Evolutionary conservation across 2,888 invertebrate genomes (phyloP).

Genomic region (Ophioninae sp.): DNA sequence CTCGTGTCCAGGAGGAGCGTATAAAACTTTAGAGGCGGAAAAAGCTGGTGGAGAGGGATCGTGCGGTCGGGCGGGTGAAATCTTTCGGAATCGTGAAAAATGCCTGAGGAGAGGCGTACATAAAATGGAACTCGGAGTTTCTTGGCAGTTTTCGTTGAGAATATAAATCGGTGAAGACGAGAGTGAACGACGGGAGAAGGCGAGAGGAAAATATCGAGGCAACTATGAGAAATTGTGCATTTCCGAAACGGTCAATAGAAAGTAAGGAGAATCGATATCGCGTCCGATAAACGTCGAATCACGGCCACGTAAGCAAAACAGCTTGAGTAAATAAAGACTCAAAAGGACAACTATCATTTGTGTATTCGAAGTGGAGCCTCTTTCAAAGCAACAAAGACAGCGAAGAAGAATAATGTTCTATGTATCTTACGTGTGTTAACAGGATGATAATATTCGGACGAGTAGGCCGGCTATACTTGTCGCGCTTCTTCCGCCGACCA

Average conservation of each 20-base stretch:
- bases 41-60: background rate
- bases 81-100: background rate
- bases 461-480: conserved; percentile 23
- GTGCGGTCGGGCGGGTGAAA: background rate
- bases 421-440: conserved; percentile 45
- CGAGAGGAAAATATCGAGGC: background rate
- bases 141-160: background rate
- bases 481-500: background rate
- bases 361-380: background rate
- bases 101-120: background rate
- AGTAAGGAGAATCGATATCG: background rate
- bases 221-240: background rate
- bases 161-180: background rate
- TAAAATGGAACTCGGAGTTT: too few species aligned
- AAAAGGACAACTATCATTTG: conserved; percentile 9
- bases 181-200: background rate
- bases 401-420: background rate
- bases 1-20: too few species aligned
- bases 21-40: background rate
- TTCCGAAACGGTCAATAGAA: background rate
- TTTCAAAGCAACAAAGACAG: background rate
- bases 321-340: conserved; percentile 8
- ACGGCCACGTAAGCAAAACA: conserved; percentile 59
- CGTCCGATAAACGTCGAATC: conserved; percentile 45
- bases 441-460: conserved; percentile 30